A percentile compares a stretch with the other conserved stretches of the same genome.
phyloP scores from a whole-genome alignment of 2,113 vertebrate genomes.

The Stegostoma tigrinum region DNA sequence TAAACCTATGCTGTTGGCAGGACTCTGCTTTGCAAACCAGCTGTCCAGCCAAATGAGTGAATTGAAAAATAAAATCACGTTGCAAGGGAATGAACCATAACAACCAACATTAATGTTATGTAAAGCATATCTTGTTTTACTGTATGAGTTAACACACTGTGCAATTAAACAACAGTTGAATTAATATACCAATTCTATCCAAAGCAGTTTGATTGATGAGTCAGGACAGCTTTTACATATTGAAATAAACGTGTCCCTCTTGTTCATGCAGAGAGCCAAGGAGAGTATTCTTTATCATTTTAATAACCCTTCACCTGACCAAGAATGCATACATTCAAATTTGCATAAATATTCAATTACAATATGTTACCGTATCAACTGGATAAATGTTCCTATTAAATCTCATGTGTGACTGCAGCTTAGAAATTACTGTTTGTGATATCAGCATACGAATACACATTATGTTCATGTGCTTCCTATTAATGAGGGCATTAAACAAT shows the following conservation, averaged over 20 bases:
- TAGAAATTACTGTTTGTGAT: slow-evolving; percentile 15
- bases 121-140: not conserved
- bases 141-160: not conserved
- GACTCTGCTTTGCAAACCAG: not conserved
- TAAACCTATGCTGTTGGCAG: no score
- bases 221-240: not conserved
- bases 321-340: not conserved
- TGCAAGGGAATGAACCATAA: not conserved
- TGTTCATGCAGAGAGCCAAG: not conserved
- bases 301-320: not conserved
- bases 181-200: not conserved
- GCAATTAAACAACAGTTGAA: not conserved
- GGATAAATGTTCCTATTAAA: slow-evolving; percentile 15
- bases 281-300: not conserved
- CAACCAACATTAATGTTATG: not conserved
- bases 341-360: not conserved
- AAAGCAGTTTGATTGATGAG: not conserved
- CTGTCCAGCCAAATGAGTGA: not conserved
- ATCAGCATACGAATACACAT: not conserved
- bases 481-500: not conserved
- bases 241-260: not conserved
- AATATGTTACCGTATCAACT: not conserved
- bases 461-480: not conserved
- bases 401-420: not conserved
- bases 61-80: no score